Evolutionary conservation across 2,888 invertebrate genomes (phyloP).

Genomic region (Drosophila yooni): DNA sequence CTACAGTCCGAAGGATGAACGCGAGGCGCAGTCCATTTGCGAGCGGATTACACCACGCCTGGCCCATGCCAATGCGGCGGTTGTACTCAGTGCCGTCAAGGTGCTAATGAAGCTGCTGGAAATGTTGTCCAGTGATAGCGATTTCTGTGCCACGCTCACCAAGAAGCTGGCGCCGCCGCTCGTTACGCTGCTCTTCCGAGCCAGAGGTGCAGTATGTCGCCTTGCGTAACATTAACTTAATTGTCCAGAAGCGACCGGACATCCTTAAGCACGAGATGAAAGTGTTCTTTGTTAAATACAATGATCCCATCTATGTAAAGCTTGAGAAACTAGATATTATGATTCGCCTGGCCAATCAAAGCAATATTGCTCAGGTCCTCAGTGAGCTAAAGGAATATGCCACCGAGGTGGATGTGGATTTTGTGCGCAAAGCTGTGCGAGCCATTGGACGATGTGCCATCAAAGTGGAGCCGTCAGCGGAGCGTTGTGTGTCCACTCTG

Average conservation of each 20-base stretch:
- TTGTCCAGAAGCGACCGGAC: constrained; percentile 99
- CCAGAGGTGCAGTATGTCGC: constrained; percentile 99
- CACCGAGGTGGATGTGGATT: constrained; percentile 99
- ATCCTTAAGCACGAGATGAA: constrained; percentile 99
- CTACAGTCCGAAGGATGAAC: constrained; percentile 97
- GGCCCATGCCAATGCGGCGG: constrained; percentile 99
- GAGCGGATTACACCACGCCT: constrained; percentile 98
- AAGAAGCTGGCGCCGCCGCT: constrained; percentile 99
- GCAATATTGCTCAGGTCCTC: constrained; percentile 98
- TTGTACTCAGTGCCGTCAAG: constrained; percentile 99
- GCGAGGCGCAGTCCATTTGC: constrained; percentile 99
- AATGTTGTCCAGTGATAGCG: constrained; percentile 96
- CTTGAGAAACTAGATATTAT: constrained; percentile 99
- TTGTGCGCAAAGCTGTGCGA: constrained; percentile 98
- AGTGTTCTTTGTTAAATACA: constrained; percentile 99
- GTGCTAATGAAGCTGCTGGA: constrained; percentile 99
- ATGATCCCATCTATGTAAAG: constrained; percentile 99
- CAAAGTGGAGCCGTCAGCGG: constrained; percentile 98
- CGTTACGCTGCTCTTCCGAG: constrained; percentile 98
- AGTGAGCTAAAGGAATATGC: constrained; percentile 99
- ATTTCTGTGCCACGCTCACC: constrained; percentile 96
- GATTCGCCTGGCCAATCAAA: constrained; percentile 98
- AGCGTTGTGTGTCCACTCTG: constrained; percentile 98
- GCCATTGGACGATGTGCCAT: constrained; percentile 99
- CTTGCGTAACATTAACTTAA: constrained; percentile 98